Evolutionary conservation across 2,113 vertebrate species (phyloP).

Genomic region (Neofelis nebulosa): DNA sequence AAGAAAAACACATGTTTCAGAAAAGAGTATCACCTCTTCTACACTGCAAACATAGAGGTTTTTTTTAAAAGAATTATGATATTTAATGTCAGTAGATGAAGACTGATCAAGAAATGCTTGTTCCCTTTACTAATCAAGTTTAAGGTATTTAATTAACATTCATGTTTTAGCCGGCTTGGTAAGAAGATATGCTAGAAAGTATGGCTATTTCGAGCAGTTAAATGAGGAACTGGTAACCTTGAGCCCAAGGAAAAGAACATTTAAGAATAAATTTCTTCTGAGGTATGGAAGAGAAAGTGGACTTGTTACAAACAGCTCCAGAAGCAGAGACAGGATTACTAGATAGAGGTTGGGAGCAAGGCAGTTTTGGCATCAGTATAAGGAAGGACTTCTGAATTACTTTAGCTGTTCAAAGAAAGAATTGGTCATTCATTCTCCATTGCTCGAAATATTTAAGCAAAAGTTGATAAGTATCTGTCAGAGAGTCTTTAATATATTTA

Average conservation of each 20-base stretch:
- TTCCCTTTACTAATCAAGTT: background rate
- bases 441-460: conserved; percentile 13
- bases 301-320: background rate
- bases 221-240: background rate
- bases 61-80: background rate
- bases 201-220: background rate
- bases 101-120: background rate
- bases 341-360: background rate
- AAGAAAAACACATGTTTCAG: conserved; percentile 16
- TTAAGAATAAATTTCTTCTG: conserved; percentile 24
- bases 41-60: background rate
- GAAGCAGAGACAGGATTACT: background rate
- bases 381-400: background rate
- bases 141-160: background rate
- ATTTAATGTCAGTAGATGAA: conserved; percentile 24
- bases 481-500: background rate
- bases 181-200: background rate
- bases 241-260: background rate
- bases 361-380: background rate
- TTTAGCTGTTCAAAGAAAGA: background rate
- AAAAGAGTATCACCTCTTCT: background rate
- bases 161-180: background rate
- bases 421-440: conserved; percentile 3
- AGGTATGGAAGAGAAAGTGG: background rate
- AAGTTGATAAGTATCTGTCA: background rate